Conservation (phyloP, 2,113 vertebrate species). For the Rana temporaria region DNA sequence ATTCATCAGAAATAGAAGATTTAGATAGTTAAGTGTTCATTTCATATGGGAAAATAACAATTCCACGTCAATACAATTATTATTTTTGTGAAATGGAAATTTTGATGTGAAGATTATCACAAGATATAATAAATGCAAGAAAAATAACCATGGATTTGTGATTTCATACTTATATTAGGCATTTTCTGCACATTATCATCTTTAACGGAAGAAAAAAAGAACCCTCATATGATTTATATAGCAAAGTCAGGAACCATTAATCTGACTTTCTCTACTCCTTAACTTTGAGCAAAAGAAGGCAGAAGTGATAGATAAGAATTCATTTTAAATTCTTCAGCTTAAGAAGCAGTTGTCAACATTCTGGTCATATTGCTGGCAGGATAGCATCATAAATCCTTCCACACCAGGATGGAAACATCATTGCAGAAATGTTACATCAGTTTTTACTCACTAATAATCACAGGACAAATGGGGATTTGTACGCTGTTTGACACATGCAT, state of each 20-base stretch:
- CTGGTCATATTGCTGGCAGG: conserved; percentile 16
- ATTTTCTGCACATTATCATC: background rate
- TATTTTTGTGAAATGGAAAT: too few relatives aligned
- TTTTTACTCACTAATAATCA: conserved; percentile 28
- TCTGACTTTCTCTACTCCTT: conserved; percentile 31
- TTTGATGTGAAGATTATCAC: too few relatives aligned
- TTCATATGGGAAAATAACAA: too few relatives aligned
- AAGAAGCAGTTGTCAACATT: conserved; percentile 41
- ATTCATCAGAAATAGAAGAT: too few relatives aligned
- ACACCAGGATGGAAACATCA: conserved; percentile 16
- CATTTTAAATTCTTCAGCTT: conserved; percentile 37
- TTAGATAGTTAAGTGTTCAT: too few relatives aligned
- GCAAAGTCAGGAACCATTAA: conserved; percentile 35
- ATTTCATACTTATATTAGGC: too few relatives aligned
- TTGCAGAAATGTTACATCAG: conserved; percentile 23
- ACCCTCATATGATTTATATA: conserved; percentile 28
- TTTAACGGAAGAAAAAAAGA: conserved; percentile 1
- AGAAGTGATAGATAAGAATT: conserved; percentile 36
- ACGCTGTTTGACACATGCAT: conserved; percentile 1
- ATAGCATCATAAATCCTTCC: conserved; percentile 29
- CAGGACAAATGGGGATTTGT: background rate
- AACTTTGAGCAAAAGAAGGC: conserved; percentile 31
- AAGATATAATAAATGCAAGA: too few relatives aligned
- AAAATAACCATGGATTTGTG: too few relatives aligned
- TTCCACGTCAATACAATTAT: too few relatives aligned